phyloP scores from a whole-genome alignment of 2,797 vertebrate species.

The Apogon hyalosoma region DNA sequence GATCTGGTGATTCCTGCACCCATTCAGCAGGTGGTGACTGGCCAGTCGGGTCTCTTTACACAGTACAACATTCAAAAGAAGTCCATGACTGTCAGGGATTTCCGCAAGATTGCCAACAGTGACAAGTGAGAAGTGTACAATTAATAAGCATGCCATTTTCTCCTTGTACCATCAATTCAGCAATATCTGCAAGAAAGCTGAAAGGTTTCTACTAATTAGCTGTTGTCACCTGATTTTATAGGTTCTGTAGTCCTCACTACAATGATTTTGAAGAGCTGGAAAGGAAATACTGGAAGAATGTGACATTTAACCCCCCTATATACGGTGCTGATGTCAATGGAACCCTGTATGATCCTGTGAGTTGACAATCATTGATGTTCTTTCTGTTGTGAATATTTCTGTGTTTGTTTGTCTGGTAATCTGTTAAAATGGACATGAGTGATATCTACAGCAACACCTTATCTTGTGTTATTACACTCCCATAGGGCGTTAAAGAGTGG shows the following conservation, averaged over 20 bases:
- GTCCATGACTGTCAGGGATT: slow-evolving; percentile 93
- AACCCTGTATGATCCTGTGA: slow-evolving; percentile 92
- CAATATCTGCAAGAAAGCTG: neutral
- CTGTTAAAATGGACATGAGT: neutral
- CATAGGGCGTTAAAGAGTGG: slow-evolving; percentile 91
- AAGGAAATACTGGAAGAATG: slow-evolving; percentile 98
- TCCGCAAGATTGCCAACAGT: slow-evolving; percentile 93
- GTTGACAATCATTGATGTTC: slow-evolving; percentile 41
- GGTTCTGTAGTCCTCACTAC: slow-evolving; percentile 94
- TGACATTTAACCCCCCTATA: slow-evolving; percentile 96
- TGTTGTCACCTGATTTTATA: slow-evolving; percentile 51
- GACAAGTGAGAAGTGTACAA: slow-evolving; percentile 87
- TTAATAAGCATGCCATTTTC: neutral
- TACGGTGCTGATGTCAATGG: slow-evolving; percentile 98
- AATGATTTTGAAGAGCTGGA: slow-evolving; percentile 97
- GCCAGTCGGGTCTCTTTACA: slow-evolving; percentile 96
- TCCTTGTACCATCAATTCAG: neutral
- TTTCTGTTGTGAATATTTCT: slow-evolving; percentile 5
- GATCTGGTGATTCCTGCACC: slow-evolving; percentile 94
- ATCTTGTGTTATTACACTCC: slow-evolving; percentile 13
- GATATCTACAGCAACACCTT: neutral
- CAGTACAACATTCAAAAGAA: slow-evolving; percentile 99
- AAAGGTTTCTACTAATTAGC: slow-evolving; percentile 1
- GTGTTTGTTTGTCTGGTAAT: neutral
- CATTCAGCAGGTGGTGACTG: slow-evolving; percentile 97